Conservation (phyloP, 2,113 vertebrate species). For the Kryptolebias marmoratus region DNA sequence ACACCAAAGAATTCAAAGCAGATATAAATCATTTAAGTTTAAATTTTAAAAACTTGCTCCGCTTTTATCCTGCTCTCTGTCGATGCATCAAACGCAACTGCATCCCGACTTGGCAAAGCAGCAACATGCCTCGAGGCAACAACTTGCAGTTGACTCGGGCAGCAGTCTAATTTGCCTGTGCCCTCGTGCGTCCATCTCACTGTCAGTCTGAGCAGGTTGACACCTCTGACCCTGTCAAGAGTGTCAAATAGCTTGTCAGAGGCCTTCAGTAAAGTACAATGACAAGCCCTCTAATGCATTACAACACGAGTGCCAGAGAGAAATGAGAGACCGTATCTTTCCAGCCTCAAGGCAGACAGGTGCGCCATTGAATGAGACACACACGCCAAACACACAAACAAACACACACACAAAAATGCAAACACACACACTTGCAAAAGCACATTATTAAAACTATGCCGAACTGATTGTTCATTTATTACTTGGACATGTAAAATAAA, state of each 20-base stretch:
- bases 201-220: slow-evolving; percentile 69
- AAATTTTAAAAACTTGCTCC: background rate
- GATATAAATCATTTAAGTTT: background rate
- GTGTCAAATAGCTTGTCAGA: slow-evolving; percentile 86
- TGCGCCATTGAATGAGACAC: slow-evolving; percentile 73
- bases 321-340: slow-evolving; percentile 79
- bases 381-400: slow-evolving; percentile 22
- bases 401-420: slow-evolving; percentile 8
- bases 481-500: too few species aligned
- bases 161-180: slow-evolving; percentile 61
- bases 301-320: slow-evolving; percentile 81
- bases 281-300: slow-evolving; percentile 84
- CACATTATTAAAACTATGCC: slow-evolving; percentile 26
- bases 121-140: slow-evolving; percentile 31
- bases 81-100: slow-evolving; percentile 22
- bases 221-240: slow-evolving; percentile 78
- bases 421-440: slow-evolving; percentile 20
- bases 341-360: slow-evolving; percentile 90
- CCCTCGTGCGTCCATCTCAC: slow-evolving; percentile 67
- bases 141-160: slow-evolving; percentile 62
- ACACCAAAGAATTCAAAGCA: background rate
- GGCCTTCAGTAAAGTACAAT: slow-evolving; percentile 85
- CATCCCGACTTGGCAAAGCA: slow-evolving; percentile 24
- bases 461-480: background rate
- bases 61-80: slow-evolving; percentile 18